Percentiles rank a stretch among this genome's conserved stretches.
phyloP scores from a whole-genome alignment of 2,888 invertebrate genomes.

The Drymonia ruficornis region DNA sequence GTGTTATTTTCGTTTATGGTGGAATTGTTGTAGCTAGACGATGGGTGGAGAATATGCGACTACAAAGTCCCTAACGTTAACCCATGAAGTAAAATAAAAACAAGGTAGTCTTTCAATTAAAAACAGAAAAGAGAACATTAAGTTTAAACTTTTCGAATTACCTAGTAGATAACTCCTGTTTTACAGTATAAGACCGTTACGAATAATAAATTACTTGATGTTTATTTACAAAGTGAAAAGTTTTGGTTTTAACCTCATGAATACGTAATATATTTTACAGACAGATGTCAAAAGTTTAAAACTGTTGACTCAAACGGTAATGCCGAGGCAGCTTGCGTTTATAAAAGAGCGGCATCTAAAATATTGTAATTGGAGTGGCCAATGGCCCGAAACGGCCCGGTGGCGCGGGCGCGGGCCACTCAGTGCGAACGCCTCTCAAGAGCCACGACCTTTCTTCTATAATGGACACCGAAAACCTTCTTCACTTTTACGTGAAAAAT shows the following conservation, averaged over 20 bases:
- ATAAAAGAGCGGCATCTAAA: conserved; percentile 55
- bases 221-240: conserved; percentile 9
- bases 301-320: conserved; percentile 38
- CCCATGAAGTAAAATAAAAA: too few relatives aligned
- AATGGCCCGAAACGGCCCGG: too few relatives aligned
- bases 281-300: conserved; percentile 28
- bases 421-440: conserved; percentile 48
- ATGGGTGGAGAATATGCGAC: conserved; percentile 21
- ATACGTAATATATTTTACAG: conserved; percentile 8
- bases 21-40: conserved; percentile 46
- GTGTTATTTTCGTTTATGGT: conserved; percentile 66
- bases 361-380: conserved; percentile 71
- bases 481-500: conserved; percentile 75
- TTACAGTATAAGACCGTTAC: background rate
- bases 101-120: too few relatives aligned
- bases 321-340: conserved; percentile 30
- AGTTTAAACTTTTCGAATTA: background rate
- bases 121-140: background rate
- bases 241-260: conserved; percentile 1
- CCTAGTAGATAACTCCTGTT: background rate
- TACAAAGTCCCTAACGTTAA: too few relatives aligned
- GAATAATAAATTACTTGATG: conserved; percentile 11
- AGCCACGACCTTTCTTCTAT: conserved; percentile 68
- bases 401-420: conserved; percentile 41
- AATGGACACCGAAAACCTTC: conserved; percentile 76